Evolutionary conservation across 2,797 vertebrate genomes (phyloP).

Genomic region (Spinus pinus): DNA sequence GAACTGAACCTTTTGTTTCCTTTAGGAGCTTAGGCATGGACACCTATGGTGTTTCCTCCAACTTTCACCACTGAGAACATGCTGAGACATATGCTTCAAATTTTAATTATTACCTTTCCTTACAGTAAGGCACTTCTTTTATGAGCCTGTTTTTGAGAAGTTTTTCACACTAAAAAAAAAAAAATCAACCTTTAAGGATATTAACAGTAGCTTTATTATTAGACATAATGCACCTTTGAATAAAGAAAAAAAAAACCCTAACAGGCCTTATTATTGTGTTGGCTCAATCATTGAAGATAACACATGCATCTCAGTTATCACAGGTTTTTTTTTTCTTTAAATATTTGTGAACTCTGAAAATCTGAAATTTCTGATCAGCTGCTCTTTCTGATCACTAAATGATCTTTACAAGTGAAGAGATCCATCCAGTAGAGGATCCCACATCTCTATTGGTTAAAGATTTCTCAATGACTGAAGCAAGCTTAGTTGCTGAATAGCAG

Average conservation of each 20-base stretch:
- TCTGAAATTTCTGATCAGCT: not conserved
- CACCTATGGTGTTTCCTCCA: not conserved
- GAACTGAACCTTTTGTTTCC: not conserved
- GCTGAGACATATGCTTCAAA: not conserved
- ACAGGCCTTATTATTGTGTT: not conserved
- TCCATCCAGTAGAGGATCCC: not conserved
- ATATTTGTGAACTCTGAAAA: not conserved
- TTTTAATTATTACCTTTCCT: not conserved
- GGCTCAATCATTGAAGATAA: not conserved
- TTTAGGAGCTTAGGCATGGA: not conserved
- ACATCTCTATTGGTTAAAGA: rapidly evolving
- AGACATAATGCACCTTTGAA: not conserved
- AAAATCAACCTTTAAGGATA: not conserved
- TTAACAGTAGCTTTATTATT: not conserved
- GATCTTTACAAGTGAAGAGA: not conserved
- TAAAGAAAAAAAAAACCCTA: not conserved
- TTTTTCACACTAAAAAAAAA: not conserved
- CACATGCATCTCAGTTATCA: not conserved
- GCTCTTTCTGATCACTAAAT: not conserved
- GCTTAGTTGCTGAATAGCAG: not conserved
- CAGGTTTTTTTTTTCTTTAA: not conserved
- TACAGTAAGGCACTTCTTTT: not conserved
- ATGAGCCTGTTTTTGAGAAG: not conserved
- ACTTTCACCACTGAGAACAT: not conserved
- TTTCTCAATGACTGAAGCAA: not conserved